These are phyloP conservation scores for Brachionus sp. DNA, from an alignment of 1,140 invertebrate species.

Conservation along the genomic window DNA sequence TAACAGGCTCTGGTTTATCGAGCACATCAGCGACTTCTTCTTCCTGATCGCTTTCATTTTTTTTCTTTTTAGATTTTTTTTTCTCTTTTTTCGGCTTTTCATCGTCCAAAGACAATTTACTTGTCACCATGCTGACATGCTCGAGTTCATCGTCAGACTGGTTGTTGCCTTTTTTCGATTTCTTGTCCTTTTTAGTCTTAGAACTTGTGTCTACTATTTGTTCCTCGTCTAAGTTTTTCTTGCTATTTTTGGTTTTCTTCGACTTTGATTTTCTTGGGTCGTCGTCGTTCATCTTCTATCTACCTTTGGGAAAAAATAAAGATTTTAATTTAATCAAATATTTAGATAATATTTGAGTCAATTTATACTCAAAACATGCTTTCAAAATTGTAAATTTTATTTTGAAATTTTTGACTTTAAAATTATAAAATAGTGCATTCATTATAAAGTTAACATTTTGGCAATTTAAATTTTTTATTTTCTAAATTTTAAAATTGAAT, in stretches of 20 bases:
- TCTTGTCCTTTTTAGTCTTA: neutral
- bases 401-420: neutral
- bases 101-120: neutral
- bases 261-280: neutral
- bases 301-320: neutral
- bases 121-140: neutral
- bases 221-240: neutral
- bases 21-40: neutral
- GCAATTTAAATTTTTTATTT: no score
- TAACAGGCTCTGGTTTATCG: neutral
- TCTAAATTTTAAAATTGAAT: no score
- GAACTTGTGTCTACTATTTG: neutral
- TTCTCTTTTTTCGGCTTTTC: neutral
- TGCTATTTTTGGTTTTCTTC: neutral
- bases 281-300: neutral
- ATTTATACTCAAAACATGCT: constrained; percentile 20
- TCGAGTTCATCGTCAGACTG: neutral
- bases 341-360: neutral
- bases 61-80: constrained; percentile 17
- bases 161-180: neutral
- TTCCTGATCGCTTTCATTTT: neutral
- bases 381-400: neutral
- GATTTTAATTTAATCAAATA: neutral
- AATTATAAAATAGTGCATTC: neutral
- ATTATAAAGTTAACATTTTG: neutral